Evolutionary conservation across 2,888 invertebrate genomes (phyloP).

Genomic region (Leistus spinibarbis): DNA sequence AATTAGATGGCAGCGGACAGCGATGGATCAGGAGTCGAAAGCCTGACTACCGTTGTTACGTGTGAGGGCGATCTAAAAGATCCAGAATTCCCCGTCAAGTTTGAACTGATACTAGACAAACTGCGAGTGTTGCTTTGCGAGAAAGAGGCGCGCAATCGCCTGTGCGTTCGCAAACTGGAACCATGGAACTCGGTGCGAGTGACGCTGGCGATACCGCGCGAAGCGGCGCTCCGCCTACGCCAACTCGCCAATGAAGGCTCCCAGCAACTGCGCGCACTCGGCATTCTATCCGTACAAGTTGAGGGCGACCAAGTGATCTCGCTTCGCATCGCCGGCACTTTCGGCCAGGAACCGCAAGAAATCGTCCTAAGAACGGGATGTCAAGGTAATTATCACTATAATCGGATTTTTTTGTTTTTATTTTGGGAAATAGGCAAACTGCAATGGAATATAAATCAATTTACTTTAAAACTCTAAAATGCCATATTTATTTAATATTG

Average conservation of each 20-base stretch:
- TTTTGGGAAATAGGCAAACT: no score
- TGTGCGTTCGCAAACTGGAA: conserved; percentile 82
- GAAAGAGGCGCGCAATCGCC: conserved; percentile 55
- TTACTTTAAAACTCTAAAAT: no score
- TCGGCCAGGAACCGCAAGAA: conserved; percentile 73
- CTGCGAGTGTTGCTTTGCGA: conserved; percentile 73
- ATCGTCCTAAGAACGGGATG: conserved; percentile 67
- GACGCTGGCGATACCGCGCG: conserved; percentile 95
- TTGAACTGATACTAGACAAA: conserved; percentile 77
- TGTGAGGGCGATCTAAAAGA: conserved; percentile 91
- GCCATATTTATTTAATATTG: no score
- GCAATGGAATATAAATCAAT: no score
- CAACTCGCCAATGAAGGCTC: conserved; percentile 92
- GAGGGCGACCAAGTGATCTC: conserved; percentile 85
- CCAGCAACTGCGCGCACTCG: conserved; percentile 85
- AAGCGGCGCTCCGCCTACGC: conserved; percentile 89
- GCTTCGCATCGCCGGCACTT: conserved; percentile 67
- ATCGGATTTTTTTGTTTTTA: no score
- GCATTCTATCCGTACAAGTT: conserved; percentile 93
- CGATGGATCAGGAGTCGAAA: conserved; percentile 64
- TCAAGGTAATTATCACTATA: conserved; percentile 52
- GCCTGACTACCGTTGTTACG: conserved; percentile 80
- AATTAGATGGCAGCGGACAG: conserved; percentile 80
- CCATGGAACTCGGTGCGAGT: conserved; percentile 99
- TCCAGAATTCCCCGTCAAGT: conserved; percentile 82